Evolutionary conservation across 2,113 vertebrate species (phyloP), one percentile per base, ranked within the genome.

Genomic region (Dryoscopus gambensis): DNA sequence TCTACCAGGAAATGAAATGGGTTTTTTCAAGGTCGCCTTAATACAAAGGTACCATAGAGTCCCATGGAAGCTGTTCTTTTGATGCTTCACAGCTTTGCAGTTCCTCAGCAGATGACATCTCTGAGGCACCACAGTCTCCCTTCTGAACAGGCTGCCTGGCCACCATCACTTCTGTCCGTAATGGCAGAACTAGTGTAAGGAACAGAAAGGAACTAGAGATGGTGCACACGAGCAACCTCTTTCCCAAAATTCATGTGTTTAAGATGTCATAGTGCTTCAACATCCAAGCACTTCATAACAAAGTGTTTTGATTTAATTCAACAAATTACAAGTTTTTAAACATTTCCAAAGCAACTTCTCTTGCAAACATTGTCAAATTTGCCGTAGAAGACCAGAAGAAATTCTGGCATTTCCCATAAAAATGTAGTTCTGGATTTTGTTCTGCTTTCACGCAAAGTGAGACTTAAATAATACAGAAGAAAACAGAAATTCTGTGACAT

Each of bases 191-290:
- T 18, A 85, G 37, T 35, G 28, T 40, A 31, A 79, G 7, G 33
- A 71, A 62, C 57, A 67, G 20, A 30, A 46, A 59, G 10, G 20
- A 83, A 22, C 10, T 18, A 22, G 15, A 37, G 22, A 17, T 22
- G 13, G 49, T 40, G 18, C 7, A 46, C 15, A 17, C 0, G 0
- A 86, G 46, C 1, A 4, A 52, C 15, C 14, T 56, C 71, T 7
- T 59, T 50, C 44, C 52, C 44, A 37, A 63, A 79, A 75, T 28
- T 6, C 17, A 53, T 1, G 4, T 44, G 24, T 68, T 79, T 42
- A 83, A 79, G 39, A 60, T n/a, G 11, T 23, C 79, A 74, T 31
- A 86, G 30, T n/a, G 10, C 39, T 86, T 59, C 31, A 74, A 83
- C 15, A 83, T n/a, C 24, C 33, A 83, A 79, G 39, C 35, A 89